phyloP scores from a whole-genome alignment of 2,797 vertebrate genomes.

The Pipistrellus pygmaeus region DNA sequence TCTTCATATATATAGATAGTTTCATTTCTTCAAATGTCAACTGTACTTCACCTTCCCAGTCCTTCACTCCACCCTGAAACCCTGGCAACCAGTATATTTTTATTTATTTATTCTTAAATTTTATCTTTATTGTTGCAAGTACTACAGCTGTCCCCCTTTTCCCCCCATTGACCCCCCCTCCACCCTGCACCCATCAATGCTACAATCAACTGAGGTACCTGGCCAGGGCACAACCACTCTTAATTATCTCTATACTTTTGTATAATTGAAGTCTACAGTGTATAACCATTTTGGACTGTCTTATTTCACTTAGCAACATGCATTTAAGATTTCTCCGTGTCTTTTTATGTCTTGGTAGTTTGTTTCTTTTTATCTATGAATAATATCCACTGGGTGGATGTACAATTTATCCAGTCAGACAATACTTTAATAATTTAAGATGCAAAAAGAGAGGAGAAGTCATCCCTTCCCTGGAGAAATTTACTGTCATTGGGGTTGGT shows the following conservation, averaged over 20 bases:
- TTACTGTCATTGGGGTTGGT: background rate
- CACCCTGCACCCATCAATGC: no score
- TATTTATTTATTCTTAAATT: no score
- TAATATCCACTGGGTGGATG: background rate
- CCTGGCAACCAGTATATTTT: background rate
- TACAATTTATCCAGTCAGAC: constrained; percentile 15
- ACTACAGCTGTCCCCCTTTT: no score
- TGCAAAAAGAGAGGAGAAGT: constrained; percentile 23
- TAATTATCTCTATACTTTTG: background rate
- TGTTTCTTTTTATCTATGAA: constrained; percentile 6
- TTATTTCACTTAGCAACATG: background rate
- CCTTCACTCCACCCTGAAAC: background rate
- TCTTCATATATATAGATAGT: background rate
- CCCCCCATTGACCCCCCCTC: no score
- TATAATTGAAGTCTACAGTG: background rate
- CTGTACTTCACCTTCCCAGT: background rate
- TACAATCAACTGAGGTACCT: no score
- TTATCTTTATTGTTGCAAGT: no score
- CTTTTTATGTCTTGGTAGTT: constrained; percentile 8
- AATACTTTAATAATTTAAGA: constrained; percentile 46
- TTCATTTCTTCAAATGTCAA: background rate
- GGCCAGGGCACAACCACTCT: background rate
- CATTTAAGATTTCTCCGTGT: background rate
- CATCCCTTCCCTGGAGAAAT: background rate
- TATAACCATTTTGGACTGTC: background rate